These are phyloP conservation scores for Trissolcus brochymenae DNA, from an alignment of 2,888 invertebrate species.

Conservation along the genomic window DNA sequence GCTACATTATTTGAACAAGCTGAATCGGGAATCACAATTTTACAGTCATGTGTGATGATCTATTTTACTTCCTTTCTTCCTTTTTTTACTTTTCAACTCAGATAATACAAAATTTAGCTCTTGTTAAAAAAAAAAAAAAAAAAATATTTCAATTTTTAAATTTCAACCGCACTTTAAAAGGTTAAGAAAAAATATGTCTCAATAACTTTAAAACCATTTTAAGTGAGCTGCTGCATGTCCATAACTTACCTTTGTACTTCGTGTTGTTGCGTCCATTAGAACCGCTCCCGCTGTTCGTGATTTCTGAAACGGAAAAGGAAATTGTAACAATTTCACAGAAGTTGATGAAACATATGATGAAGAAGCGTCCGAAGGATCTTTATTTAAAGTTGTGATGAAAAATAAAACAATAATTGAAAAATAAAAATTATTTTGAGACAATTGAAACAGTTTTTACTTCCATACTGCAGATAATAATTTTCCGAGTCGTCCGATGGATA, in stretches of 20 bases:
- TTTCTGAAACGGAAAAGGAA: conserved; percentile 63
- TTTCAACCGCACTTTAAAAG: too few species aligned
- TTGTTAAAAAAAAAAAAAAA: too few species aligned
- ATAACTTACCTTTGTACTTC: conserved; percentile 69
- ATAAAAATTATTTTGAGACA: not conserved
- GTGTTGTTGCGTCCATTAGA: conserved; percentile 63
- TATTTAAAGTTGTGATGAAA: not conserved
- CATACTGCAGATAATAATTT: not conserved
- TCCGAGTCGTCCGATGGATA: not conserved
- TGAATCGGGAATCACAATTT: conserved; percentile 48
- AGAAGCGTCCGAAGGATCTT: not conserved
- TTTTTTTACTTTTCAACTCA: not conserved
- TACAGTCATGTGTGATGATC: conserved; percentile 34
- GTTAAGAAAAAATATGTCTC: not conserved
- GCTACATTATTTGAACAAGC: conserved; percentile 41
- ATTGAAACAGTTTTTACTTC: not conserved
- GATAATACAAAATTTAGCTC: too few species aligned
- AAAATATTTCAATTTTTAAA: too few species aligned
- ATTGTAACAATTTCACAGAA: conserved; percentile 30
- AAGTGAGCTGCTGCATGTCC: conserved; percentile 12
- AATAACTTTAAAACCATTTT: conserved; percentile 11
- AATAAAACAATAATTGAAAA: not conserved
- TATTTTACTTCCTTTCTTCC: conserved; percentile 2
- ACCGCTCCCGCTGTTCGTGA: conserved; percentile 57
- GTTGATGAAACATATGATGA: not conserved